phyloP scores from a whole-genome alignment of 2,113 vertebrate species.

The Sapayoa aenigma region DNA sequence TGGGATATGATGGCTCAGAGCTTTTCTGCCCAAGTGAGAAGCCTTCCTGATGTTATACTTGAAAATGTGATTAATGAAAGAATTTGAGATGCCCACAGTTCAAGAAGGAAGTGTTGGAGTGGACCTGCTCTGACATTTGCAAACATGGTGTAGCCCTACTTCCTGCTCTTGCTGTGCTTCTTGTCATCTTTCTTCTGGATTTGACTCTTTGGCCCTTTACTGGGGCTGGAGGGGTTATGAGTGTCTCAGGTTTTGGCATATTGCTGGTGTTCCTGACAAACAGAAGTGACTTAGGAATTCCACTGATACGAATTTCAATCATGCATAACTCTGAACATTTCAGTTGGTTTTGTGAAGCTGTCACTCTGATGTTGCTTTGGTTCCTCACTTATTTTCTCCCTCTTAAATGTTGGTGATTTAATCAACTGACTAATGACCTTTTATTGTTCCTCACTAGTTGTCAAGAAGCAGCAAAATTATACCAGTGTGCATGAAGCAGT shows the following conservation, averaged over 20 bases:
- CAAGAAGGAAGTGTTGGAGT: background rate
- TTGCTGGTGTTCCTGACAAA: background rate
- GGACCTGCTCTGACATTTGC: background rate
- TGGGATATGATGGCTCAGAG: background rate
- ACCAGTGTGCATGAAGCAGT: conserved; percentile 73
- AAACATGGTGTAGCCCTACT: background rate
- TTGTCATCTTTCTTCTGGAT: background rate
- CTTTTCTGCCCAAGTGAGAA: background rate
- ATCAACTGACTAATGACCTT: background rate
- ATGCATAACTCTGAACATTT: background rate
- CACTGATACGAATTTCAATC: background rate
- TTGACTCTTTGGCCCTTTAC: background rate
- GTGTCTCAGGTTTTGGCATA: background rate
- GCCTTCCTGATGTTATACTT: background rate
- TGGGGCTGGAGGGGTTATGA: background rate
- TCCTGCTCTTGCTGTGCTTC: background rate
- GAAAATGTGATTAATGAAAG: background rate
- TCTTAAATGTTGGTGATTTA: background rate
- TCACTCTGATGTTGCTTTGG: background rate
- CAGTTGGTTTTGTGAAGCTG: background rate
- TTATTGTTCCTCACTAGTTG: conserved; percentile 49
- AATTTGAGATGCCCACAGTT: background rate
- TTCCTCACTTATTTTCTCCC: background rate
- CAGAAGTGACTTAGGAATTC: background rate
- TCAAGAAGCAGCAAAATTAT: conserved; percentile 51